A percentile compares a stretch with the other conserved stretches of the same genome.
These are phyloP conservation scores for Dasypolia templi DNA, from an alignment of 2,888 invertebrate species.

Conservation along the genomic window DNA sequence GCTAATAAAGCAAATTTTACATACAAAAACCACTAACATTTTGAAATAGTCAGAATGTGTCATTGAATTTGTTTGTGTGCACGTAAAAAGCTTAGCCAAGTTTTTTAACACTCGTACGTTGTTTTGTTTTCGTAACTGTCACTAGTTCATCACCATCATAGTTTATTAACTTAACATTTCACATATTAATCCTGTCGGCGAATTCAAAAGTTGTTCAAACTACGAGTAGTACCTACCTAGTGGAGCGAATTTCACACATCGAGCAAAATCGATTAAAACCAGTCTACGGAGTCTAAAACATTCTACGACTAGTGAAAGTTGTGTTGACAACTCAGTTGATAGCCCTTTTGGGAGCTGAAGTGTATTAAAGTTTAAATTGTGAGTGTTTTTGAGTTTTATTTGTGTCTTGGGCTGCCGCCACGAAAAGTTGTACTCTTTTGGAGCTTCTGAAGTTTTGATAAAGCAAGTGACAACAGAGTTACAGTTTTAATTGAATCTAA, in stretches of 20 bases:
- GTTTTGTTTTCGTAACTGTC: neutral
- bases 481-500: constrained; percentile 63
- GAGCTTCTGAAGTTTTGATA: constrained; percentile 51
- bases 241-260: constrained; percentile 52
- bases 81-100: neutral
- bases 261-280: constrained; percentile 68
- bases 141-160: too few species aligned
- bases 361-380: constrained; percentile 66
- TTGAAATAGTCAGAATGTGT: neutral
- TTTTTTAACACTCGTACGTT: neutral
- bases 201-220: constrained; percentile 42
- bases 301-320: constrained; percentile 68
- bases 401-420: constrained; percentile 59
- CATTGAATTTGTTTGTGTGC: neutral
- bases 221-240: constrained; percentile 12
- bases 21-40: neutral
- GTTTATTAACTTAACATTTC: constrained; percentile 7
- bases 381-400: constrained; percentile 59
- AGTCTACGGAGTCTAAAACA: constrained; percentile 60
- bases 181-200: constrained; percentile 6
- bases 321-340: constrained; percentile 63
- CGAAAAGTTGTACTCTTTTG: constrained; percentile 44
- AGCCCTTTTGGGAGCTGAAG: constrained; percentile 64
- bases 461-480: constrained; percentile 39
- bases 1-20: neutral